A percentile compares a stretch with the other conserved stretches of the same genome.
These are phyloP conservation scores for Steinernema hermaphroditum DNA, from an alignment of 2,888 invertebrate genomes.

Conservation along the genomic window DNA sequence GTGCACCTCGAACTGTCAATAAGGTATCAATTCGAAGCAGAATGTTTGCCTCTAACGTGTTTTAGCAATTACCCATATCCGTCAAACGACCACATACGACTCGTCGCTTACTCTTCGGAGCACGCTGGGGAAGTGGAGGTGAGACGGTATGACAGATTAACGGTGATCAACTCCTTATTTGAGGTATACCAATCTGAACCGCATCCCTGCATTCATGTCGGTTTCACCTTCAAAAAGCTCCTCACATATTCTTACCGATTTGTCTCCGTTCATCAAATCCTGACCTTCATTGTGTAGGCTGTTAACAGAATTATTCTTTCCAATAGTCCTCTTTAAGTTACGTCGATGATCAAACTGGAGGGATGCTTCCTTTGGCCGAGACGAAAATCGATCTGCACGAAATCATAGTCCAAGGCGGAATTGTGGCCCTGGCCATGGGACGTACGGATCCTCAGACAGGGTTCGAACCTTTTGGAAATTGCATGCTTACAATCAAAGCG, in stretches of 20 bases:
- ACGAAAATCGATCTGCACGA: constrained; percentile 6
- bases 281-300: constrained; percentile 1
- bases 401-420: neutral
- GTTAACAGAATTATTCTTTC: neutral
- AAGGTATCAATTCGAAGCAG: neutral
- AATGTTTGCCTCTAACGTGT: too few species aligned
- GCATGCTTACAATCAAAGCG: neutral
- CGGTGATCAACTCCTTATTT: too few species aligned
- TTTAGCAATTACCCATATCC: constrained; percentile 8
- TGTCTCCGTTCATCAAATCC: neutral
- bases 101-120: neutral
- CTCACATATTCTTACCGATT: constrained; percentile 1
- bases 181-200: constrained; percentile 15
- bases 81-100: constrained; percentile 1
- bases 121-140: constrained; percentile 7
- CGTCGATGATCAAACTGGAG: constrained; percentile 6
- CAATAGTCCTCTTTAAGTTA: neutral
- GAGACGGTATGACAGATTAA: too few species aligned
- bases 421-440: too few species aligned
- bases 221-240: neutral
- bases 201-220: neutral
- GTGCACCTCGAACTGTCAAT: constrained; percentile 20
- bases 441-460: neutral
- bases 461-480: neutral
- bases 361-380: neutral